Evolutionary conservation across 2,888 invertebrate genomes (phyloP).

Genomic region (Homarus gammarus): DNA sequence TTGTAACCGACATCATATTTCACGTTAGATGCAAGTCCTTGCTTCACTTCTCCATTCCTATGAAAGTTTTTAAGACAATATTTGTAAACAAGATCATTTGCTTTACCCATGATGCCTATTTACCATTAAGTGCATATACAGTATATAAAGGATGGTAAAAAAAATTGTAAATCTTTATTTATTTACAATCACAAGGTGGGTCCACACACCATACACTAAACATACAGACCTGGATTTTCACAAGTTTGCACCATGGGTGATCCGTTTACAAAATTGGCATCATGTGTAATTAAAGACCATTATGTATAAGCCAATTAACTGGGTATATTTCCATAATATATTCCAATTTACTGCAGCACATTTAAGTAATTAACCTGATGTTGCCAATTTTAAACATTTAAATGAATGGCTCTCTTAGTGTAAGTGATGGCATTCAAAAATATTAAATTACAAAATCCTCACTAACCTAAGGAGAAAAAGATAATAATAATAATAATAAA

Average conservation of each 20-base stretch:
- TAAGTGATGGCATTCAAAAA: not conserved
- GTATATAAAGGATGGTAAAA: not conserved
- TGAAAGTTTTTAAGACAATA: too few relatives aligned
- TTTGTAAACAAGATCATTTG: too few relatives aligned
- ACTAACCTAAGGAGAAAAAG: slow-evolving; percentile 19
- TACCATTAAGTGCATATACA: too few relatives aligned
- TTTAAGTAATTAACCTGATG: not conserved
- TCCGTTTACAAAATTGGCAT: not conserved
- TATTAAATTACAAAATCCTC: slow-evolving; percentile 1
- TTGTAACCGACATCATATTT: too few relatives aligned
- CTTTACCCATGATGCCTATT: too few relatives aligned
- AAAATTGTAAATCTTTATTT: slow-evolving; percentile 2
- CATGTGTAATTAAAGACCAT: not conserved
- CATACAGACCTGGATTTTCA: not conserved
- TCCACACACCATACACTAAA: slow-evolving; percentile 20
- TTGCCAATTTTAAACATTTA: not conserved
- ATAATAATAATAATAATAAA: slow-evolving; percentile 6
- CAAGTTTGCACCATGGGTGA: slow-evolving; percentile 6
- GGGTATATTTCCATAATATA: not conserved
- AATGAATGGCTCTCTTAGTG: not conserved
- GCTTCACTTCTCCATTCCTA: too few relatives aligned
- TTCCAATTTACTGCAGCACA: not conserved
- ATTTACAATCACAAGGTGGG: slow-evolving; percentile 29
- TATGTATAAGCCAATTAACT: not conserved
- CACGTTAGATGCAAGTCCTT: too few relatives aligned